Evolutionary conservation across 1,140 invertebrate species (phyloP), one percentile per base, ranked within the genome.

Genomic region (Lerema accius): DNA sequence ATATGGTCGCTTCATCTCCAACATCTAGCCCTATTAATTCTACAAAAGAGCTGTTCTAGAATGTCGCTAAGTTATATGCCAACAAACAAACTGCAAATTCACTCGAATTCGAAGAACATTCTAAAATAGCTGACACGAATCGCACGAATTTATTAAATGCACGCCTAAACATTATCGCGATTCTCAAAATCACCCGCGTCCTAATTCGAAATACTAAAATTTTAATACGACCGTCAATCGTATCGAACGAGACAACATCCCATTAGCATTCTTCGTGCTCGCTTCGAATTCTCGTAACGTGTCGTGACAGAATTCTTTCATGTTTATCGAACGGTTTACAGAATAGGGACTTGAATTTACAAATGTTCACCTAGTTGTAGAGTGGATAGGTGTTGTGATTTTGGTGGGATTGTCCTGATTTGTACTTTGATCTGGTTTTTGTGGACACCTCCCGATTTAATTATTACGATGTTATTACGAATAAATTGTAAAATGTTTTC

Each of bases 261-360:
- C 61, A 80, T 78, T 80, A 75, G 69, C 76, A 80, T 82, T 77
- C 80, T 48, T 60, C 16, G 39, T 58, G 67, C 65, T 70, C 66
- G 58, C 73, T 67, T 64, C 68, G 55, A 73, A 82, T 80, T 82
- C 78, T 68, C 11, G 58, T 65, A 63, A 63, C 49, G 53, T 56
- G 58, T 60, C 68, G 68, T 67, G 67, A 72, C 66, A 75, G 59
- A 71, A 78, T 75, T 75, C 67, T 73, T 75, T 78, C 72, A 40
- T 63, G 71, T 73, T 76, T 69, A 70, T 74, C 73, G 65, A 71
- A 72, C 71, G 67, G 65, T 79, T 78, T 63, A 75, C 61, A 74
- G 77, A 73, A 80, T 73, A 76, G 56, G 49, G 62, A 13, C 53
- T 39, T 65, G 72, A 66, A 75, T 77, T 67, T 65, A 74, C 66